Evolutionary conservation across 2,888 invertebrate genomes (phyloP).

Genomic region (Celastrina argiolus): DNA sequence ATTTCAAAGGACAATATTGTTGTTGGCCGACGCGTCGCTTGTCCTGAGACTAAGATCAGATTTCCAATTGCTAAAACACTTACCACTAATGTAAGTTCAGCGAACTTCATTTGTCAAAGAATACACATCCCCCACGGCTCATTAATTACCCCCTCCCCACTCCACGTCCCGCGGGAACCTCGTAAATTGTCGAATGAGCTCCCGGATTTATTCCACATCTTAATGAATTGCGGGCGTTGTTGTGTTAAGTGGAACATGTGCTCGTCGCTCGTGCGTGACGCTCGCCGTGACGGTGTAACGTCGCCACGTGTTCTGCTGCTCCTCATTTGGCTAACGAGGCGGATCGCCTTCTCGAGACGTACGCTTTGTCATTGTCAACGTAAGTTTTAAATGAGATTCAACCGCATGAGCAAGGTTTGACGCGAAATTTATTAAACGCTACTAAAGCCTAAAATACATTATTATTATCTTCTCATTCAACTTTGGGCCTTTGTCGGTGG

Average conservation of each 20-base stretch:
- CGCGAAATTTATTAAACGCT: too few species aligned
- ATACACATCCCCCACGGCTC: neutral
- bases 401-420: neutral
- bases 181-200: conserved; percentile 14
- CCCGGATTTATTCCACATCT: conserved; percentile 3
- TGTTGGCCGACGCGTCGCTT: neutral
- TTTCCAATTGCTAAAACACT: conserved; percentile 15
- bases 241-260: conserved; percentile 5
- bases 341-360: neutral
- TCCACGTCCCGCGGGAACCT: neutral
- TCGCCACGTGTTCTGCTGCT: neutral
- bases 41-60: neutral
- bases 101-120: conserved; percentile 18
- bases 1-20: conserved; percentile 11
- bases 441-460: too few species aligned
- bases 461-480: too few species aligned
- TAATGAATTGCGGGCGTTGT: conserved; percentile 14
- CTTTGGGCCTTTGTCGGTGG: too few species aligned
- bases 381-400: neutral
- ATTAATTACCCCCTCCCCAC: conserved; percentile 2
- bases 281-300: neutral
- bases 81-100: conserved; percentile 4
- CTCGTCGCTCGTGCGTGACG: neutral
- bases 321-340: neutral
- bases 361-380: neutral